Base-by-base conservation (phyloP, 2,888 invertebrate species). In the Coenonympha arcania region DNA sequence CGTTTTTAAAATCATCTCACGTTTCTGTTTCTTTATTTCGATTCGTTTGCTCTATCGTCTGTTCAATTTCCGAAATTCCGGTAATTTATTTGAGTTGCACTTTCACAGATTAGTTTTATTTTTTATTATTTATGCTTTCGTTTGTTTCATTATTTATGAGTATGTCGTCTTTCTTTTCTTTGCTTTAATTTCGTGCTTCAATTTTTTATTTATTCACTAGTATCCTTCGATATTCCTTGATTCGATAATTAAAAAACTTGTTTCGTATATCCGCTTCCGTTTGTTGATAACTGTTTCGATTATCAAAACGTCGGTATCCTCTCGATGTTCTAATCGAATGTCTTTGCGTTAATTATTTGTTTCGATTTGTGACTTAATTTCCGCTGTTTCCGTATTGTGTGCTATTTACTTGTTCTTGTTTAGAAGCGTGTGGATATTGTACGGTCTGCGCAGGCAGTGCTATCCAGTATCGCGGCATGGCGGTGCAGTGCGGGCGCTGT, bases 351-450 rank as follows among this genome's bases (percentile, higher is more conserved):
- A 15, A 24, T 15, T 22, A 13, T 39, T 13, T 9, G 9, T 22
- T 37, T n/a, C n/a, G n/a, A n/a, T n/a, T n/a, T n/a, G n/a, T n/a
- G n/a, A 13, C 13, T 13, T 13, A 28, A n/a, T 19, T 36, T n/a
- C n/a, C 13, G 8, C 9, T 22, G 9, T 24, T 39, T 39, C 24
- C 37, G 28, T 30, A 19, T 28, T 13, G 20, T 16, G 16, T n/a
- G 6, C 22, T n/a, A n/a, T n/a, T n/a, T n/a, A n/a, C n/a, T n/a
- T n/a, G n/a, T 36, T 34, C 36, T 26, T 37, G n/a, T 40, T 22
- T 40, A 30, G 39, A 39, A 24, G 11, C 76, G 76, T 71, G 73
- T 62, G 59, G 56, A 51, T 65, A 50, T 62, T 50, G 50, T 61
- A 67, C 66, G 62, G 57, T 65, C 63, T 66, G 60, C 61, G 31